Percentiles rank a stretch among this genome's conserved stretches.
phyloP scores from a whole-genome alignment of 2,797 vertebrate genomes.

The Lithobates sylvaticus region DNA sequence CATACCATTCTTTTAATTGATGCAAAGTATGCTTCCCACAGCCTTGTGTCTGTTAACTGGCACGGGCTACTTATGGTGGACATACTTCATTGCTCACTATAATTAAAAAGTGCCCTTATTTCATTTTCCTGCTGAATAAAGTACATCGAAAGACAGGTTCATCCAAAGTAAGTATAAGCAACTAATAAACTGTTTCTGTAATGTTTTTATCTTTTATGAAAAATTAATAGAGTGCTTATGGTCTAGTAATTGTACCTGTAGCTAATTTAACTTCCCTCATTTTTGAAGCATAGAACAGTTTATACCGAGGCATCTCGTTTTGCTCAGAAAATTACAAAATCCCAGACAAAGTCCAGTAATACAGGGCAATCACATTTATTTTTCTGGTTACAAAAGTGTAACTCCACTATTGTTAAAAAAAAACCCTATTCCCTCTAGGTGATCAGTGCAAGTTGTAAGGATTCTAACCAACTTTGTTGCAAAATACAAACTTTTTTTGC shows the following conservation, averaged over 20 bases:
- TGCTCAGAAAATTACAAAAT: too few relatives aligned
- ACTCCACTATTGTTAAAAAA: too few relatives aligned
- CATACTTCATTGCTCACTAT: conserved; percentile 64
- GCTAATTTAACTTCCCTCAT: too few relatives aligned
- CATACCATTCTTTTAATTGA: conserved; percentile 65
- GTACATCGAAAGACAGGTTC: neutral
- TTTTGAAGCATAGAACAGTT: too few relatives aligned
- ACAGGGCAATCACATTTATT: too few relatives aligned
- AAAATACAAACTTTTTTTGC: too few relatives aligned
- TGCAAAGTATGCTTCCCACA: conserved; percentile 62
- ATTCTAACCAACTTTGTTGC: too few relatives aligned
- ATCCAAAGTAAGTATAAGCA: neutral
- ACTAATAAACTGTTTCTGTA: neutral
- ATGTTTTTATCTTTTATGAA: neutral
- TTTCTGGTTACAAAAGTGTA: too few relatives aligned
- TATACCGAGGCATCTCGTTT: too few relatives aligned
- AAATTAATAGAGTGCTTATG: neutral
- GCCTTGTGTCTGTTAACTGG: conserved; percentile 65
- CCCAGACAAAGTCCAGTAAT: too few relatives aligned
- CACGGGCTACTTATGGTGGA: conserved; percentile 64
- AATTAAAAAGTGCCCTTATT: conserved; percentile 66
- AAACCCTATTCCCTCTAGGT: too few relatives aligned
- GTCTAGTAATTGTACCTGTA: neutral
- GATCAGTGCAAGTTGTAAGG: too few relatives aligned
- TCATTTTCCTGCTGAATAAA: conserved; percentile 49